Evolutionary conservation across 2,888 invertebrate species (phyloP), one percentile per base, ranked within the genome.

Genomic region (Stratiomys singularior): DNA sequence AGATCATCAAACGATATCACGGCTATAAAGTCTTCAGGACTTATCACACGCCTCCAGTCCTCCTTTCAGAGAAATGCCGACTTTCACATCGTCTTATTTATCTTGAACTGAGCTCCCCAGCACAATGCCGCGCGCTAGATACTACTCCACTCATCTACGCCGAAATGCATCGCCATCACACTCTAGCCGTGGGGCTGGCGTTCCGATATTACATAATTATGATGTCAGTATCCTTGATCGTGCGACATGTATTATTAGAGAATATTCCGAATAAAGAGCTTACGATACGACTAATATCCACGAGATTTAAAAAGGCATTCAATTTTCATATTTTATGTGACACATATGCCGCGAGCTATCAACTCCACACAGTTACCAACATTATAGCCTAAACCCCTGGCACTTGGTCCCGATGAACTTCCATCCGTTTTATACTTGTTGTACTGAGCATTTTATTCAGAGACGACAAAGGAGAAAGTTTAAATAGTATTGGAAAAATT

Each of bases 301-400:
- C 25, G 9, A 60, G 11, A 60, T 25, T 60, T 60, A 9, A 13
- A 25, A 60, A 25, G 18, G 25, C 64, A 64, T 64, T 64, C 64
- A 64, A 64, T 64, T 64, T 64, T 64, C 64, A 30, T 64, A 64
- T 64, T 64, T 64, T 64, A 64, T 64, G 30, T 64, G 64, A 64
- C 64, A 64, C 64, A 28, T 64, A 30, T 3, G 64, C 64, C 64
- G 28, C 64, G 18, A 64, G 64, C 64, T 21, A 30, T 64, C 64
- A n/a, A 30, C 28, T 64, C 64, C 64, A 64, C 0, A 13, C 0
- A 13, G 60, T 60, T 25, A 25, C 60, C 1, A 27, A 15, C 18
- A 64, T n/a, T n/a, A 5, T n/a, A 2, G 30, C 64, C 21, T 23
- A 23, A 60, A 28, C 64, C 60, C 7, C 60, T 23, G 4, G 15